Percentiles rank a stretch among this genome's conserved stretches.
phyloP scores from a whole-genome alignment of 2,797 vertebrate genomes.

The Sebastiscus tertius region DNA sequence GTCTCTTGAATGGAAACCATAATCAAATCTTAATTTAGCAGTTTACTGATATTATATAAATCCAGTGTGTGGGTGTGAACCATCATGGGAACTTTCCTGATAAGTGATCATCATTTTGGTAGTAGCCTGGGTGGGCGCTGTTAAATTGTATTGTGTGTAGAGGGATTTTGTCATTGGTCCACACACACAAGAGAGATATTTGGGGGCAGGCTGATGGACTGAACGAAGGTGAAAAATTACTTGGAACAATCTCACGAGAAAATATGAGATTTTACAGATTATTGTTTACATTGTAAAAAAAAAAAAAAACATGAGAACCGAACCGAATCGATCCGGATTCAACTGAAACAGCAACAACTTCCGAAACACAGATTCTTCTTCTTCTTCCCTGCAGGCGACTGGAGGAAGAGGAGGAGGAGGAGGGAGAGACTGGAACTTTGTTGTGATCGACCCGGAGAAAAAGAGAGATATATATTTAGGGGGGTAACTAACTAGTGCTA shows the following conservation, averaged over 20 bases:
- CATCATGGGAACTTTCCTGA: constrained; percentile 56
- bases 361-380: constrained; percentile 50
- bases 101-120: constrained; percentile 46
- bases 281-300: constrained; percentile 90
- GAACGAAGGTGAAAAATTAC: constrained; percentile 72
- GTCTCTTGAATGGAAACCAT: neutral
- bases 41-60: constrained; percentile 3
- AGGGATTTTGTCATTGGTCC: constrained; percentile 70
- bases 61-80: constrained; percentile 28
- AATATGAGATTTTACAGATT: constrained; percentile 91
- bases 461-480: neutral
- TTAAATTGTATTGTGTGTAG: constrained; percentile 56
- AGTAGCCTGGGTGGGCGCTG: constrained; percentile 58
- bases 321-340: constrained; percentile 93
- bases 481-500: constrained; percentile 51
- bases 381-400: constrained; percentile 38
- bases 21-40: neutral
- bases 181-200: constrained; percentile 51
- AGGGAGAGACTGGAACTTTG: constrained; percentile 74
- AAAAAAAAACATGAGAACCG: constrained; percentile 81
- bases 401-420: neutral
- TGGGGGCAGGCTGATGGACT: constrained; percentile 76
- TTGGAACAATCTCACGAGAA: constrained; percentile 91
- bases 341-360: constrained; percentile 69
- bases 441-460: constrained; percentile 72